These are phyloP conservation scores for Folsomia manolachei DNA, from an alignment of 2,888 invertebrate species.

Conservation along the genomic window DNA sequence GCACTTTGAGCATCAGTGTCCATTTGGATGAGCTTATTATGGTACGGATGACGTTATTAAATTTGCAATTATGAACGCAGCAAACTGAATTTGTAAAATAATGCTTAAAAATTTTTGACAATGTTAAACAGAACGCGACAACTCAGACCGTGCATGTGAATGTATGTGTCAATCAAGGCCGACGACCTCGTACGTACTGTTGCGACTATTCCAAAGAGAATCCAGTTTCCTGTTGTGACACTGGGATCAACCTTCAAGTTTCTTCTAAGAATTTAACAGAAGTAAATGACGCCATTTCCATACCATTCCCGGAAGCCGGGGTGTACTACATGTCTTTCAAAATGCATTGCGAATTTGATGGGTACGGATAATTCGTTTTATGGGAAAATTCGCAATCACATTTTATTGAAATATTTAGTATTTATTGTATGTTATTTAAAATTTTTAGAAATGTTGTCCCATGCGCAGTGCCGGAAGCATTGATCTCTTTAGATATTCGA, in stretches of 20 bases:
- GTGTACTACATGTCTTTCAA: constrained; percentile 56
- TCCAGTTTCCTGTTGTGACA: constrained; percentile 38
- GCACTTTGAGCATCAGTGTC: constrained; percentile 56
- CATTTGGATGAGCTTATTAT: constrained; percentile 55
- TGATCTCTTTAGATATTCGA: constrained; percentile 56
- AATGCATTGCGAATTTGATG: constrained; percentile 54
- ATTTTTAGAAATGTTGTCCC: constrained; percentile 52
- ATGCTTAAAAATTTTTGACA: no score
- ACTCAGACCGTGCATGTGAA: constrained; percentile 51
- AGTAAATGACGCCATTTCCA: constrained; percentile 52
- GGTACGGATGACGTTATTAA: constrained; percentile 52
- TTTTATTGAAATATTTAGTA: constrained; percentile 4
- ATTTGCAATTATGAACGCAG: not conserved
- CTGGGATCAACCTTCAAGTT: constrained; percentile 48
- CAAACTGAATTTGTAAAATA: no score
- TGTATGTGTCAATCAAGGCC: constrained; percentile 53
- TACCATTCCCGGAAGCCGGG: constrained; percentile 58
- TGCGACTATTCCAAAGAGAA: constrained; percentile 36
- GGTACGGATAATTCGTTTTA: constrained; percentile 52
- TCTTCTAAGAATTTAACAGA: constrained; percentile 38
- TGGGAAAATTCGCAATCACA: no score
- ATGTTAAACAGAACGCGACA: constrained; percentile 52
- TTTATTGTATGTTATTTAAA: not conserved
- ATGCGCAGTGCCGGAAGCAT: constrained; percentile 55
- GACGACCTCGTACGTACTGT: constrained; percentile 45